Evolutionary conservation across 2,888 invertebrate genomes (phyloP).

Genomic region (Eueremaeus valkanovi): DNA sequence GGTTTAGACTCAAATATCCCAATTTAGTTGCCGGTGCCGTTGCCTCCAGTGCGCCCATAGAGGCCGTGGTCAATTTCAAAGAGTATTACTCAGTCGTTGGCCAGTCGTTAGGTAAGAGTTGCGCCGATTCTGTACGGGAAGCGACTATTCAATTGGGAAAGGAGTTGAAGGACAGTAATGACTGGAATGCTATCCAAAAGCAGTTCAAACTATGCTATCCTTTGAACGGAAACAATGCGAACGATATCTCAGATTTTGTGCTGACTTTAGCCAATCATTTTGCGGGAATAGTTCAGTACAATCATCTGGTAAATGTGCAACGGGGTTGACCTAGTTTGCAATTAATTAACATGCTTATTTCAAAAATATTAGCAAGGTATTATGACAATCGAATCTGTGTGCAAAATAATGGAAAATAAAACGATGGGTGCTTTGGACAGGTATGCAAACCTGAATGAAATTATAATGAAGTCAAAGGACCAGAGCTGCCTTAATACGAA

Average conservation of each 20-base stretch:
- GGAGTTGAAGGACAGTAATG: slow-evolving; percentile 61
- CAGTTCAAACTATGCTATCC: slow-evolving; percentile 73
- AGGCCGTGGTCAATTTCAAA: slow-evolving; percentile 77
- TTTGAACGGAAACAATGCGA: slow-evolving; percentile 57
- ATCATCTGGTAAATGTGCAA: slow-evolving; percentile 80
- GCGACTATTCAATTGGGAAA: slow-evolving; percentile 65
- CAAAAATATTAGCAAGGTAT: slow-evolving; percentile 59
- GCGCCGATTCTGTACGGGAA: slow-evolving; percentile 63
- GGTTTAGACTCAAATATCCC: slow-evolving; percentile 80
- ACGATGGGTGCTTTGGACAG: slow-evolving; percentile 58
- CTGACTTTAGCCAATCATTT: slow-evolving; percentile 78
- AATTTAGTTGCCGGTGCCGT: slow-evolving; percentile 74
- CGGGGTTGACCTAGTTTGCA: slow-evolving; percentile 49
- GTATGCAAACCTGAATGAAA: slow-evolving; percentile 67
- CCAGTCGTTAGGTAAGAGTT: slow-evolving; percentile 65
- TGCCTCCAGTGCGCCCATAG: slow-evolving; percentile 81
- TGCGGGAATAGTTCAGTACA: slow-evolving; percentile 88
- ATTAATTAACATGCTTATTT: neutral
- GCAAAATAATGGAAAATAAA: slow-evolving; percentile 62
- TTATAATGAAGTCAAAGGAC: slow-evolving; percentile 63
- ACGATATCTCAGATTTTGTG: slow-evolving; percentile 68
- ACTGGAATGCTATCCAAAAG: slow-evolving; percentile 63
- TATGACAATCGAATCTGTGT: slow-evolving; percentile 75
- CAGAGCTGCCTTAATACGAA: slow-evolving; percentile 77
- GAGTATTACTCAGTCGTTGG: slow-evolving; percentile 80